A percentile compares a stretch with the other conserved stretches of the same genome.
Evolutionary conservation across 2,797 vertebrate species (phyloP).

Genomic region (Lophura swinhoii): DNA sequence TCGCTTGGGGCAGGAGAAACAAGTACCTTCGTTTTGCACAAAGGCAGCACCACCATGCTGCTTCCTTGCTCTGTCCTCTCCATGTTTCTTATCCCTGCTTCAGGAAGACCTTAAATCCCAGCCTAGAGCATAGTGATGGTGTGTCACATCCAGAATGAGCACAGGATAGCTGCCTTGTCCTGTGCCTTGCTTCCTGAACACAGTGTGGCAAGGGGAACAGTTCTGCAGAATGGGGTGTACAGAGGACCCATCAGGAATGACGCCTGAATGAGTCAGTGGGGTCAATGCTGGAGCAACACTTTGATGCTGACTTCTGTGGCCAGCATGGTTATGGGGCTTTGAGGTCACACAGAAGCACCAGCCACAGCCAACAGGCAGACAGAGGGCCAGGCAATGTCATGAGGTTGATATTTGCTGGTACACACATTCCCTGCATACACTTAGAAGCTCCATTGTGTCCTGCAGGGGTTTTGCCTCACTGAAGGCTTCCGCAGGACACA

Average conservation of each 20-base stretch:
- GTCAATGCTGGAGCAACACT: not conserved
- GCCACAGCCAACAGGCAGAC: not conserved
- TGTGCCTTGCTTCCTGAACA: not conserved
- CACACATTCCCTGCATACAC: not conserved
- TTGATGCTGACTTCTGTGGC: not conserved
- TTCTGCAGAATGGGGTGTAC: not conserved
- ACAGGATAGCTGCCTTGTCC: not conserved
- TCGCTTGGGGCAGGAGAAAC: not conserved
- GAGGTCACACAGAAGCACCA: not conserved
- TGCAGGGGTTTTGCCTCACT: not conserved
- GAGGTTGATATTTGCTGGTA: not conserved
- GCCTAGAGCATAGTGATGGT: not conserved
- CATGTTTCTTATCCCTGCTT: not conserved
- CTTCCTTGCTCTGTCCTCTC: not conserved
- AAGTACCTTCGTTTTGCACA: not conserved
- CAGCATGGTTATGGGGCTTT: not conserved
- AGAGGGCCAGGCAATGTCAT: not conserved
- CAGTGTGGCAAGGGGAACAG: fast-evolving
- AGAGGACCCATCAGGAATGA: not conserved
- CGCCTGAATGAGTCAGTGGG: not conserved
- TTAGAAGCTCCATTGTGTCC: not conserved
- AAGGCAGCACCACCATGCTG: not conserved
- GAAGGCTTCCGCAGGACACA: not conserved
- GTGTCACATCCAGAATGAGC: not conserved
- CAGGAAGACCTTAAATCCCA: not conserved